phyloP scores from a whole-genome alignment of 2,888 invertebrate genomes.

The Drosophila engyochracea region DNA sequence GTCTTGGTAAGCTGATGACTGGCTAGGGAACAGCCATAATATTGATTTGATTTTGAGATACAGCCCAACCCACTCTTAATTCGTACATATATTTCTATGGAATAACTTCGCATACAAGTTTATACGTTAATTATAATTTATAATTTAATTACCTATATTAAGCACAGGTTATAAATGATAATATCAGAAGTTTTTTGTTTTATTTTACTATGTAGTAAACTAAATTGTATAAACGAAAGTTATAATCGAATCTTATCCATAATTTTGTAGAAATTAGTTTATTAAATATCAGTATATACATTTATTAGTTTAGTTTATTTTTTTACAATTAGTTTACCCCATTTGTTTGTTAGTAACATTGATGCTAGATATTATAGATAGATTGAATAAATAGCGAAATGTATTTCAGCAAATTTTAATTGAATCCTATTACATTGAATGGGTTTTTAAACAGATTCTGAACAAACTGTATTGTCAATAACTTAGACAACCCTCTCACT shows the following conservation, averaged over 20 bases:
- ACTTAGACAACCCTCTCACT: slow-evolving; percentile 3
- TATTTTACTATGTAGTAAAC: too few species aligned
- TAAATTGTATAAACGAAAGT: background rate
- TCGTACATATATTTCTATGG: background rate
- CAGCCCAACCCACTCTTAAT: background rate
- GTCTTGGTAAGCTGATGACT: background rate
- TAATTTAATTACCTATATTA: background rate
- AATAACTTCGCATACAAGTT: background rate
- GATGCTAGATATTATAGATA: background rate
- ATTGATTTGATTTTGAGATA: background rate
- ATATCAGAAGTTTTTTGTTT: background rate
- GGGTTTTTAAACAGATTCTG: background rate
- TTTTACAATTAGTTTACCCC: background rate
- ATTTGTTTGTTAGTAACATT: background rate
- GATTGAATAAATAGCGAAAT: background rate
- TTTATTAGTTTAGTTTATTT: background rate
- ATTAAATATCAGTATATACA: background rate
- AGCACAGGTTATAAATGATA: background rate
- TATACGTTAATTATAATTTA: background rate
- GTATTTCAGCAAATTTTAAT: background rate
- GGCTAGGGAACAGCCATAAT: background rate
- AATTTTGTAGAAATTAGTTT: background rate
- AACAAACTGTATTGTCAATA: slow-evolving; percentile 16
- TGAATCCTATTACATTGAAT: slow-evolving; percentile 1
- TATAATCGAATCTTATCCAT: background rate